Evolutionary conservation across 2,797 vertebrate genomes (phyloP).

Genomic region (Anisognathus igniventris): DNA sequence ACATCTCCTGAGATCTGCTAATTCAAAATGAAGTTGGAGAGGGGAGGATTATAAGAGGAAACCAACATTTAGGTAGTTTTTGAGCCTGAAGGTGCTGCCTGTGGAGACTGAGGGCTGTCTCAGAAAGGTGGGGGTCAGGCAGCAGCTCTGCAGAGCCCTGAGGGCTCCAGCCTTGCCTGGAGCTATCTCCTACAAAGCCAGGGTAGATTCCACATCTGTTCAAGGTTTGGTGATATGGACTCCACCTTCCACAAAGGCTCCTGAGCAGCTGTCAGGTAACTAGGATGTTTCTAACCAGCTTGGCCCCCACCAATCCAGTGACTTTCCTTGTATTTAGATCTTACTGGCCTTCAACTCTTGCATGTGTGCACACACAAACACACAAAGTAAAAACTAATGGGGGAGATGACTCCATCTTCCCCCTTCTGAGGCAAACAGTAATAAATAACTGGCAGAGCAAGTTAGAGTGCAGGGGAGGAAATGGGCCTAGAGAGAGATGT

Average conservation of each 20-base stretch:
- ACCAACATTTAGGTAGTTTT: not conserved
- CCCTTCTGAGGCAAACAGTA: not conserved
- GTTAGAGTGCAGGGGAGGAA: not conserved
- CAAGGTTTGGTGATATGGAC: not conserved
- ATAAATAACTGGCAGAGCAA: not conserved
- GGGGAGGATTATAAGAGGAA: not conserved
- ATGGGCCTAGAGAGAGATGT: not conserved
- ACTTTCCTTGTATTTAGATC: not conserved
- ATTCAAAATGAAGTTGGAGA: not conserved
- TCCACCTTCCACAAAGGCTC: not conserved
- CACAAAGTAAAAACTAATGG: not conserved
- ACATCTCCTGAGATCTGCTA: not conserved
- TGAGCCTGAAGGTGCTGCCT: not conserved
- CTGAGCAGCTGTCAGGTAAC: not conserved
- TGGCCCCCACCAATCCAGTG: not conserved
- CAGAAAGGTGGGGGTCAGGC: not conserved
- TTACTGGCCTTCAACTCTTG: not conserved
- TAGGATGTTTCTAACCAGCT: not conserved
- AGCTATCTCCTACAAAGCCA: not conserved
- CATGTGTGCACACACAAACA: not conserved
- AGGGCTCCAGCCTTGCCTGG: not conserved
- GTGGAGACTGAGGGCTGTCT: not conserved
- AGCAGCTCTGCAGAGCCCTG: not conserved
- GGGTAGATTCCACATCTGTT: not conserved
- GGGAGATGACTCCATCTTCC: not conserved